Evolutionary conservation across 2,888 invertebrate genomes (phyloP).

Genomic region (Cheilosia impressa): DNA sequence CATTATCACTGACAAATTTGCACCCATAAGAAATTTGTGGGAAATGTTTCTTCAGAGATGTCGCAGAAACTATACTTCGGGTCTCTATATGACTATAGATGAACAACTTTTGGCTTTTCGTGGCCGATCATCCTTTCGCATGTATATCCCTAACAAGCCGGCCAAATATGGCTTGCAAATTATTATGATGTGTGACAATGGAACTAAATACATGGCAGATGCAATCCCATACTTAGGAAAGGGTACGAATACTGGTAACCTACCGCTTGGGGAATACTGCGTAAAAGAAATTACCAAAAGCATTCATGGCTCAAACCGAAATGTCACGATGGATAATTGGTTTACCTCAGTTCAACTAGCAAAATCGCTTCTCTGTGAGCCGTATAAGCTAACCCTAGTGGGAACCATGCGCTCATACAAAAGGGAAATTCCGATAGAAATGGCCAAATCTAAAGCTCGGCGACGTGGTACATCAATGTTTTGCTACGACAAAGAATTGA

Average conservation of each 20-base stretch:
- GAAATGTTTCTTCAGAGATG: constrained; percentile 71
- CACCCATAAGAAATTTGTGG: constrained; percentile 28
- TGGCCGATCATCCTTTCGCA: too few relatives aligned
- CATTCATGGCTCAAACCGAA: constrained; percentile 38
- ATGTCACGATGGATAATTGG: constrained; percentile 43
- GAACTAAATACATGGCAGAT: constrained; percentile 56
- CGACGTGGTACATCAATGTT: constrained; percentile 32
- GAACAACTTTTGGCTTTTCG: too few relatives aligned
- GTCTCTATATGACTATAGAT: constrained; percentile 72
- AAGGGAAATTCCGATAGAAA: constrained; percentile 8
- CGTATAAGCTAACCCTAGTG: constrained; percentile 1
- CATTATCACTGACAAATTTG: constrained; percentile 28
- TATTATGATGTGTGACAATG: too few relatives aligned
- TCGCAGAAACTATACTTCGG: constrained; percentile 68
- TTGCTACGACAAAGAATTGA: constrained; percentile 56
- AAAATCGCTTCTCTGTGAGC: constrained; percentile 1
- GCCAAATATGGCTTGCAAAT: too few relatives aligned
- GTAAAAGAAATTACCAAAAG: constrained; percentile 3
- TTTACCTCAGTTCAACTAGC: constrained; percentile 12
- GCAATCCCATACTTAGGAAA: constrained; percentile 52
- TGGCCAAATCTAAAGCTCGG: neutral
- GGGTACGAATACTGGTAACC: constrained; percentile 16
- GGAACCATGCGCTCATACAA: constrained; percentile 12
- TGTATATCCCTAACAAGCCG: too few relatives aligned
- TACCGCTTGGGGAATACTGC: neutral